phyloP scores from a whole-genome alignment of 2,797 vertebrate species.

The Anomalospiza imberbis region DNA sequence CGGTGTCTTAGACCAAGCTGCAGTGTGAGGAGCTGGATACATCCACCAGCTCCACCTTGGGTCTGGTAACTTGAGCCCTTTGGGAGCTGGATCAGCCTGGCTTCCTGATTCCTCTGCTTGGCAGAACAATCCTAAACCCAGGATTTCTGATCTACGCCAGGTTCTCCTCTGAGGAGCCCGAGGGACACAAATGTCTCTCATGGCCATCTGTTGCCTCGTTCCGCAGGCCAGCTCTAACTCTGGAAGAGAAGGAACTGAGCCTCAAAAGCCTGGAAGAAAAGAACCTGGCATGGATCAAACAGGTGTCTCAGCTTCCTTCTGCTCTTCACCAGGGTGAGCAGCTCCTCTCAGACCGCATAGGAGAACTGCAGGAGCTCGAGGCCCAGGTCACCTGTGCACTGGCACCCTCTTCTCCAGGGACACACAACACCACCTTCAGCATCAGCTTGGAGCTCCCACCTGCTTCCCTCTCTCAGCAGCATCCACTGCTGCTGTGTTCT shows the following conservation, averaged over 20 bases:
- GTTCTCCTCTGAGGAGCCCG: background rate
- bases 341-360: background rate
- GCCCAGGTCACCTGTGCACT: background rate
- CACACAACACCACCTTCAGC: background rate
- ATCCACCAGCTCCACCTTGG: background rate
- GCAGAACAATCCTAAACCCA: background rate
- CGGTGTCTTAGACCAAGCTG: background rate
- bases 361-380: constrained; percentile 56
- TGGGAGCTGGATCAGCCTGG: background rate
- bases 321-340: constrained; percentile 44
- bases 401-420: background rate
- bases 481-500: background rate
- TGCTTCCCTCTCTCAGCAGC: background rate
- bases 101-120: background rate
- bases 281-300: background rate
- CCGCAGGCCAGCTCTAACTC: constrained; percentile 49
- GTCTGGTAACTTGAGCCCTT: background rate
- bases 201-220: background rate
- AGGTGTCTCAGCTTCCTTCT: constrained; percentile 46
- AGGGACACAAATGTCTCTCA: background rate
- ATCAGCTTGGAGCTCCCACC: background rate
- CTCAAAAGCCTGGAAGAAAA: constrained; percentile 60
- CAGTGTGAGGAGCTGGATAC: background rate
- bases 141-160: background rate
- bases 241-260: constrained; percentile 64